Evolutionary conservation across 2,888 invertebrate species (phyloP), one percentile per base, ranked within the genome.

Genomic region (Ochropleura plecta): DNA sequence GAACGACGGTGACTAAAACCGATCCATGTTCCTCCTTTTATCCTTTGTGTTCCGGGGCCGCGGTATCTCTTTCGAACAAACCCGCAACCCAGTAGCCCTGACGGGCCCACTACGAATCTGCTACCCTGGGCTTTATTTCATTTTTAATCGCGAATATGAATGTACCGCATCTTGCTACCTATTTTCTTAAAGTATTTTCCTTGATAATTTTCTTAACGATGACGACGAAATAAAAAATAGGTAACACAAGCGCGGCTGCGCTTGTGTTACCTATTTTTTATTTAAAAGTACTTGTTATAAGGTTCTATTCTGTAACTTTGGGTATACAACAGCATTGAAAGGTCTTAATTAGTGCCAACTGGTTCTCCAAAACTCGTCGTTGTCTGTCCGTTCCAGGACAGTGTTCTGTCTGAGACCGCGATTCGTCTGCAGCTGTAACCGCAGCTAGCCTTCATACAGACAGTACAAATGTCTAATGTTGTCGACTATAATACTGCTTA

Each of bases 391-490:
- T 44, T 20, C 3, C 42, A 66, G 53, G 66, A 66, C 80, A 70
- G 53, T 48, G 55, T 73, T 73, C 80, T 20, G 67, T 74, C 65
- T 60, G 46, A 42, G 73, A 79, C 82, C 70, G 65, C 72, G 73
- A 14, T 55, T 85, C 82, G 83, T 78, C 80, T 83, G 80, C 87
- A 87, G 86, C 79, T 82, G 86, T 72, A 69, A 87, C 87, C 87
- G 79, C 87, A 87, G 64, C 62, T 10, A 46, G 48, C 16, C 14
- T 82, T 82, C 79, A 69, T 75, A 76, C 14, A 60, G 68, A 69
- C 62, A 57, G 44, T 20, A 57, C 44, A 8, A 57, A 30, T 53
- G 60, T 42, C 18, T 71, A 51, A 10, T 57, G 18, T 49, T 16
- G 9, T 12, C 49, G 12, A 30, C 42, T 64, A 16, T 64, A 51